Evolutionary conservation across 2,888 invertebrate genomes (phyloP).

Genomic region (Andrena praecox): DNA sequence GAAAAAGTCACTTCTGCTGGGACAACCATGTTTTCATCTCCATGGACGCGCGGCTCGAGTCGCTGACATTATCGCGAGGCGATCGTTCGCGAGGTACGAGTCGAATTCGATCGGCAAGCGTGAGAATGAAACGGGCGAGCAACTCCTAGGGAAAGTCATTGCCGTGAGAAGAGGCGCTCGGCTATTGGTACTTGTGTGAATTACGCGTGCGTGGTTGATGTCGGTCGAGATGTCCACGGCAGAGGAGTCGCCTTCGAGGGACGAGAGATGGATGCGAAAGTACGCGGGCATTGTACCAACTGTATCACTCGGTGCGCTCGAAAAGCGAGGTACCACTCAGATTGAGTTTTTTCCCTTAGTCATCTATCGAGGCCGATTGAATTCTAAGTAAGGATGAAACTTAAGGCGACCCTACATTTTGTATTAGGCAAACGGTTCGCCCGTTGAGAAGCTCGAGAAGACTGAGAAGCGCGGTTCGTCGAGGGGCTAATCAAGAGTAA

Average conservation of each 20-base stretch:
- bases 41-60: background rate
- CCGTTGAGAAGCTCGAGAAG: slow-evolving; percentile 36
- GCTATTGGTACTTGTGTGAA: slow-evolving; percentile 16
- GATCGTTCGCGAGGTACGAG: background rate
- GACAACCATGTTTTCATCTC: background rate
- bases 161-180: slow-evolving; percentile 33
- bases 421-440: background rate
- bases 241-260: background rate
- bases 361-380: too few species aligned
- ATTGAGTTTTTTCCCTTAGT: background rate
- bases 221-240: slow-evolving; percentile 10
- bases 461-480: background rate
- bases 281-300: background rate
- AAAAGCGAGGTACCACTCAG: background rate
- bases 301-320: background rate
- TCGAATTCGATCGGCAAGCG: slow-evolving; percentile 40
- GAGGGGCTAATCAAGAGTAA: slow-evolving; percentile 40
- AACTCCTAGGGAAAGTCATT: slow-evolving; percentile 39
- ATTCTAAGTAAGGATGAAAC: background rate
- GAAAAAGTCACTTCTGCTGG: background rate
- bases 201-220: slow-evolving; percentile 16
- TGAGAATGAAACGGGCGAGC: slow-evolving; percentile 59
- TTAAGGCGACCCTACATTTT: background rate
- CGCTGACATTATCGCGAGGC: background rate
- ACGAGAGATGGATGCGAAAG: background rate